phyloP scores from a whole-genome alignment of 2,797 vertebrate genomes.

The Leptodactylus fallax region DNA sequence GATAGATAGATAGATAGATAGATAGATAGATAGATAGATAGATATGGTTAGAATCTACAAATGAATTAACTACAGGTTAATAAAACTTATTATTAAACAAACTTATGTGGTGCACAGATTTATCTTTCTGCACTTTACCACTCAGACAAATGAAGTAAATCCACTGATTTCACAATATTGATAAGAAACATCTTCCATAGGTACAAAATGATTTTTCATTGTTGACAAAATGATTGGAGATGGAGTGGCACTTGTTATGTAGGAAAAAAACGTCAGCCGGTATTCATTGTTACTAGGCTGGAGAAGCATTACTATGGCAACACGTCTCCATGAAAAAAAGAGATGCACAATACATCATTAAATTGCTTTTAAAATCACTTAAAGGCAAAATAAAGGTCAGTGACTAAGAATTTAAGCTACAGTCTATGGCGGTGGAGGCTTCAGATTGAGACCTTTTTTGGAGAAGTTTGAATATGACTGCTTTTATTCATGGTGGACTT shows the following conservation, averaged over 20 bases:
- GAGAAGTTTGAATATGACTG: not conserved
- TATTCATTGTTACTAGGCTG: slow-evolving; percentile 52
- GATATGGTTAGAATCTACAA: not conserved
- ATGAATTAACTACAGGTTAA: not conserved
- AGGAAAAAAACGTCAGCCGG: slow-evolving; percentile 34
- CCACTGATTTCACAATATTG: slow-evolving; percentile 29
- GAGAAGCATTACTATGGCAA: slow-evolving; percentile 59
- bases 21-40: not conserved
- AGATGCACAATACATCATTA: slow-evolving; percentile 58
- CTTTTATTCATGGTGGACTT: not conserved
- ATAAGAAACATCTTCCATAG: slow-evolving; percentile 5
- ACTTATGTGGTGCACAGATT: not conserved
- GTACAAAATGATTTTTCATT: slow-evolving; percentile 32
- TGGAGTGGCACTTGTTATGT: slow-evolving; percentile 52
- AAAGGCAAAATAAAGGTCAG: slow-evolving; percentile 53
- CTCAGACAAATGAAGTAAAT: slow-evolving; percentile 2
- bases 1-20: too few species aligned
- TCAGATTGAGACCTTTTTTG: slow-evolving; percentile 20
- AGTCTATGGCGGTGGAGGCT: slow-evolving; percentile 14
- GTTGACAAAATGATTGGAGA: slow-evolving; percentile 51
- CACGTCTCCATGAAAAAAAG: slow-evolving; percentile 53
- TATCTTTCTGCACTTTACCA: too few species aligned
- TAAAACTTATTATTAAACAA: not conserved
- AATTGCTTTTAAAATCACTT: slow-evolving; percentile 63
- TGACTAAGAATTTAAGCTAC: slow-evolving; percentile 50